phyloP scores from a whole-genome alignment of 2,888 invertebrate genomes.

The Ophion slaviceki region DNA sequence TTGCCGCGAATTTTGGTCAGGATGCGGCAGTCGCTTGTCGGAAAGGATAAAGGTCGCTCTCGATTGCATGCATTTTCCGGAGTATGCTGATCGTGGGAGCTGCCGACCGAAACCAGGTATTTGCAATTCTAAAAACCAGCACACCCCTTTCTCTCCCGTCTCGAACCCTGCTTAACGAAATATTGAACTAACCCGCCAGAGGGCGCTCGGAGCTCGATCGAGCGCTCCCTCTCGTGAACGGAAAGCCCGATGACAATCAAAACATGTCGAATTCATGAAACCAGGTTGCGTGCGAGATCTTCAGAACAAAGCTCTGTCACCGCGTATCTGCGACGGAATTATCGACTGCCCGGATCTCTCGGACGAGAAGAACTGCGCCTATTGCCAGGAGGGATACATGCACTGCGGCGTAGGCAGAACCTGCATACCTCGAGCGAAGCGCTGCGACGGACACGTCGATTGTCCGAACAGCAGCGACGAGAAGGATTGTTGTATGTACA shows the following conservation, averaged over 20 bases:
- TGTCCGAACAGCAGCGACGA: constrained; percentile 95
- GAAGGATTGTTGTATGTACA: constrained; percentile 91
- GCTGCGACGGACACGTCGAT: constrained; percentile 93
- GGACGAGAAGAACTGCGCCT: constrained; percentile 92
- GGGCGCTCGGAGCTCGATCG: not conserved
- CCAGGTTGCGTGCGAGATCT: constrained; percentile 90
- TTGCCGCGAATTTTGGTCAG: constrained; percentile 93
- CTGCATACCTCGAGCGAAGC: constrained; percentile 89
- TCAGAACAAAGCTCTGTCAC: constrained; percentile 89
- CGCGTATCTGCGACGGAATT: constrained; percentile 93
- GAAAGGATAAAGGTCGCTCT: constrained; percentile 89
- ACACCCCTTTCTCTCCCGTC: not conserved
- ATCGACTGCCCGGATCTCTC: constrained; percentile 93
- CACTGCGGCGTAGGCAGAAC: constrained; percentile 92
- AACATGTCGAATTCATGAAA: not conserved
- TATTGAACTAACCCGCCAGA: not conserved
- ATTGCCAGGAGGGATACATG: constrained; percentile 89
- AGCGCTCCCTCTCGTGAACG: not conserved
- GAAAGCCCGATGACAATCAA: not conserved
- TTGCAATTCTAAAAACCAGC: not conserved
- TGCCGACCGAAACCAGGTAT: constrained; percentile 91
- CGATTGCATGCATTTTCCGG: constrained; percentile 92
- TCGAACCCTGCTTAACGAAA: not conserved
- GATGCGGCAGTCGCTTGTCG: constrained; percentile 91
- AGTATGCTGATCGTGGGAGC: constrained; percentile 89